These are phyloP conservation scores for Trissolcus japonicus DNA, from an alignment of 2,888 invertebrate species.

Conservation along the genomic window DNA sequence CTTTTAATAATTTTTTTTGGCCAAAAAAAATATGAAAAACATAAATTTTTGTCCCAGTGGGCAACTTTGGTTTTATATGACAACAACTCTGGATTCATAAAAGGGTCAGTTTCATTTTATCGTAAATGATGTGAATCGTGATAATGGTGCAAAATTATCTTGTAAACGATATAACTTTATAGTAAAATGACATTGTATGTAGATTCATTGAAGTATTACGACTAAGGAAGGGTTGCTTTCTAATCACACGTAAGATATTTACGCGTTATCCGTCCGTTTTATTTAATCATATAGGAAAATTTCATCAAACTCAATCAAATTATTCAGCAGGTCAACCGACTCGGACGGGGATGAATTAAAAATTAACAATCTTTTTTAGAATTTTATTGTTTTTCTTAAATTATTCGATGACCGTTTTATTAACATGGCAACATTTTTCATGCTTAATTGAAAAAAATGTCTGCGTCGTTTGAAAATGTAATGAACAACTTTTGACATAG, in stretches of 20 bases:
- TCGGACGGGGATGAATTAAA: too few species aligned
- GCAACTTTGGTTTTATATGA: background rate
- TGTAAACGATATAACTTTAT: background rate
- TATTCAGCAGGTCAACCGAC: too few species aligned
- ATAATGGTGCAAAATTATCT: too few species aligned
- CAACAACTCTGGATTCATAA: constrained; percentile 2
- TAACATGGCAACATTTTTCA: background rate
- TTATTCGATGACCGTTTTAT: too few species aligned
- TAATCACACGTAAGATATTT: constrained; percentile 25
- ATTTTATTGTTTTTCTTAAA: too few species aligned
- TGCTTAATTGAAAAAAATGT: constrained; percentile 3
- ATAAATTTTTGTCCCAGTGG: too few species aligned
- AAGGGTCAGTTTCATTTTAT: too few species aligned
- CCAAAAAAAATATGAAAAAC: too few species aligned
- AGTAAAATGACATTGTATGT: constrained; percentile 14
- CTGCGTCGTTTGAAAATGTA: constrained; percentile 8
- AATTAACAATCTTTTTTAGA: too few species aligned
- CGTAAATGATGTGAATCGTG: too few species aligned
- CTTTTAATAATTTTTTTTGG: too few species aligned
- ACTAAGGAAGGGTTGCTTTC: constrained; percentile 20
- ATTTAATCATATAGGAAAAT: constrained; percentile 32
- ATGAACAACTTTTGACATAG: constrained; percentile 8
- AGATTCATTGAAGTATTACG: constrained; percentile 17
- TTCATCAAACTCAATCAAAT: constrained; percentile 15
- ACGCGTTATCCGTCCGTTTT: constrained; percentile 7